Conservation (phyloP, 2,113 vertebrate genomes). For the Gopherus evgoodei region DNA sequence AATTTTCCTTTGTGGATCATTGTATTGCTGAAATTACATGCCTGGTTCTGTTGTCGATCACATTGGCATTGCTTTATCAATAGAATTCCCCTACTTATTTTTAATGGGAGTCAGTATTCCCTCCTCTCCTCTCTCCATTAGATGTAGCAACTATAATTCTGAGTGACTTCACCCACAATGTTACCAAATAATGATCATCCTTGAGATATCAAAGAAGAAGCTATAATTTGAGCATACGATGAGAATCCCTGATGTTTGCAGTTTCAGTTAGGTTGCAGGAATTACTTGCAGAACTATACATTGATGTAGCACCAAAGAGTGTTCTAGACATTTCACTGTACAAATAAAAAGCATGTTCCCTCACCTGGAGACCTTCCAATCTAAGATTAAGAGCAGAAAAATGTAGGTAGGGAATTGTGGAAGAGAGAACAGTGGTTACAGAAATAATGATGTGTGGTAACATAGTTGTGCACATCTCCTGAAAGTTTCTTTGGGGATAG, state of each 20-base stretch:
- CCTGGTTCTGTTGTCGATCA: background rate
- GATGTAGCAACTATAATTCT: background rate
- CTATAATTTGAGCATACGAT: background rate
- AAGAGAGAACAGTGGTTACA: background rate
- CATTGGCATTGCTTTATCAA: background rate
- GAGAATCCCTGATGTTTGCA: background rate
- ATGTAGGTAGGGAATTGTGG: background rate
- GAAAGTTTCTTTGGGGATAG: background rate
- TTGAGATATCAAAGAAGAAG: background rate
- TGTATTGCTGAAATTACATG: background rate
- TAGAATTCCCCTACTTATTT: background rate
- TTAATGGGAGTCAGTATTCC: background rate
- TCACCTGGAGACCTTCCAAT: background rate
- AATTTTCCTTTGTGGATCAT: background rate
- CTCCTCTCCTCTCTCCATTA: background rate
- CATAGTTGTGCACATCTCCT: background rate
- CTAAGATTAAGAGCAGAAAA: background rate
- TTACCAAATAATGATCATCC: background rate
- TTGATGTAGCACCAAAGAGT: background rate
- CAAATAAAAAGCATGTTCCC: background rate
- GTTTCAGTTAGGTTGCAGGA: background rate
- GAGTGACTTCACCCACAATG: background rate
- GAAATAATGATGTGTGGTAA: background rate
- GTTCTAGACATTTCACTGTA: background rate
- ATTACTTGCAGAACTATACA: background rate